A percentile compares a stretch with the other conserved stretches of the same genome.
phyloP scores from a whole-genome alignment of 2,113 vertebrate species.

The Channa argus region DNA sequence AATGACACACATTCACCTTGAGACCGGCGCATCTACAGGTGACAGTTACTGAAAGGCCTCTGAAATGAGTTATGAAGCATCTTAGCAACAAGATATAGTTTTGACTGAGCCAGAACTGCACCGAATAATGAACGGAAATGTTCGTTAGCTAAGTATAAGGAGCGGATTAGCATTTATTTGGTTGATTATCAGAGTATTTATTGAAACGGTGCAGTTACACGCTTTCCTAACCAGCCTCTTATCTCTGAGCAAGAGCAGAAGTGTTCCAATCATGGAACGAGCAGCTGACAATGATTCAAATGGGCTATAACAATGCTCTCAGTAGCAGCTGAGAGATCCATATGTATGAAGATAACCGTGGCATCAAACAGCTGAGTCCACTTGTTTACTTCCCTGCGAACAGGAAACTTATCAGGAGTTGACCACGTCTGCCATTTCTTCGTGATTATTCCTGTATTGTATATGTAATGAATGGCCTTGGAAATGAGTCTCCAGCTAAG shows the following conservation, averaged over 20 bases:
- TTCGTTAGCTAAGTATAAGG: not conserved
- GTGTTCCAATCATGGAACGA: constrained; percentile 43
- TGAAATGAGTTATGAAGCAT: constrained; percentile 10
- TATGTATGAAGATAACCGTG: constrained; percentile 56
- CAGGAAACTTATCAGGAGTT: constrained; percentile 35
- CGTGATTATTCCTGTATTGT: constrained; percentile 50
- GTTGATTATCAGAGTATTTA: constrained; percentile 11
- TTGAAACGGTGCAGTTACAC: constrained; percentile 8
- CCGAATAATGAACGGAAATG: not conserved
- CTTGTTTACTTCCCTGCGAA: constrained; percentile 43
- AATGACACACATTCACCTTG: constrained; percentile 46
- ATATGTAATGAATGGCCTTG: constrained; percentile 34
- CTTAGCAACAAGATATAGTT: constrained; percentile 7
- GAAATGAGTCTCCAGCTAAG: constrained; percentile 29
- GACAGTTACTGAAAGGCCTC: constrained; percentile 10
- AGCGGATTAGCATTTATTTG: constrained; percentile 13
- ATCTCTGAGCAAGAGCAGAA: constrained; percentile 30
- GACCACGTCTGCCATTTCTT: constrained; percentile 27
- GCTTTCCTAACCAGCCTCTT: constrained; percentile 34
- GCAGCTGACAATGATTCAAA: constrained; percentile 61
- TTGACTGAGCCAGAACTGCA: constrained; percentile 9
- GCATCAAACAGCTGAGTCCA: constrained; percentile 58
- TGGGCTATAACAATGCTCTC: constrained; percentile 38
- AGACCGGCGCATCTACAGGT: constrained; percentile 26
- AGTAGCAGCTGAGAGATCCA: constrained; percentile 44